Percentiles rank a stretch among this genome's conserved stretches.
phyloP scores from a whole-genome alignment of 2,888 invertebrate genomes.

The Ferdinandea cuprea region DNA sequence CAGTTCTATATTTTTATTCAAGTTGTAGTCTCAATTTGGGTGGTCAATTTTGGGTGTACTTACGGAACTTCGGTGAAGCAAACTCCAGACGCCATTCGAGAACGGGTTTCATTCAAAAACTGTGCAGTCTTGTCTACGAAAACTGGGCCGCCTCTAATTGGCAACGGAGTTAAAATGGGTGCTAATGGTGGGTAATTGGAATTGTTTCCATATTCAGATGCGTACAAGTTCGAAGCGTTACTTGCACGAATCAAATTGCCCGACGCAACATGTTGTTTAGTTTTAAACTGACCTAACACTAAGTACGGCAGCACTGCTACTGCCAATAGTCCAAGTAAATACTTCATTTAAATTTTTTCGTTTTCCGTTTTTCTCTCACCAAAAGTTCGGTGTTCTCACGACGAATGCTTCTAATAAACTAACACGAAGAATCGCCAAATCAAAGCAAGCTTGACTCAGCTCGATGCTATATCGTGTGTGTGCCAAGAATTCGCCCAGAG shows the following conservation, averaged over 20 bases:
- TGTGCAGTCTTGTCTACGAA: slow-evolving; percentile 80
- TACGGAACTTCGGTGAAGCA: slow-evolving; percentile 83
- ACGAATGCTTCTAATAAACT: slow-evolving; percentile 52
- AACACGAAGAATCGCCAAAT: slow-evolving; percentile 14
- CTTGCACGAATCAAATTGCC: slow-evolving; percentile 43
- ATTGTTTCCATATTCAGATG: slow-evolving; percentile 4
- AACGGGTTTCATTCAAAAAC: slow-evolving; percentile 82
- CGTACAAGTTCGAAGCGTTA: slow-evolving; percentile 14
- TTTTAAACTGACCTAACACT: slow-evolving; percentile 60
- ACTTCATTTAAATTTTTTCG: too few relatives aligned
- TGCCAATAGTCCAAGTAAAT: slow-evolving; percentile 31
- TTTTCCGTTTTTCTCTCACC: not conserved
- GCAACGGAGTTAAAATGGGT: not conserved
- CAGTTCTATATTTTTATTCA: slow-evolving; percentile 78
- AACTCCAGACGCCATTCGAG: slow-evolving; percentile 80
- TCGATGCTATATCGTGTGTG: not conserved
- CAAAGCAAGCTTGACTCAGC: slow-evolving; percentile 1
- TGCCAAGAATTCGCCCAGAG: not conserved
- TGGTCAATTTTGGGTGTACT: slow-evolving; percentile 75
- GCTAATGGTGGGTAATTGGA: slow-evolving; percentile 16
- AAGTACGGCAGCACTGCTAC: slow-evolving; percentile 37
- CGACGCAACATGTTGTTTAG: slow-evolving; percentile 40
- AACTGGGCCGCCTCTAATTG: slow-evolving; percentile 73
- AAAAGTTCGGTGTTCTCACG: slow-evolving; percentile 38
- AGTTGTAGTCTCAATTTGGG: not conserved